Evolutionary conservation across 2,888 invertebrate genomes (phyloP).

Genomic region (Amitus sp.): DNA sequence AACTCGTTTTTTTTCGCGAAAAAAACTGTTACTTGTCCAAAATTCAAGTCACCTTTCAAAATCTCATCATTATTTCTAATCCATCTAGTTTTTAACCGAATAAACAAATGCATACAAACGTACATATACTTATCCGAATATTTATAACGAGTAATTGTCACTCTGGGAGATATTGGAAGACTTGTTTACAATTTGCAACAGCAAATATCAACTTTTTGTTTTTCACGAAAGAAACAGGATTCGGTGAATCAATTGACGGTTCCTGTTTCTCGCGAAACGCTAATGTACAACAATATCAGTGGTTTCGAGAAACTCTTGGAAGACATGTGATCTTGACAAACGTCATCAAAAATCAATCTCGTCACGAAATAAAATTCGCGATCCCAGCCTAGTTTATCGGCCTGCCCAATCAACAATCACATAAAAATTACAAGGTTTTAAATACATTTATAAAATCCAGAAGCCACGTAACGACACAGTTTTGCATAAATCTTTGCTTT

Average conservation of each 20-base stretch:
- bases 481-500: conserved; percentile 35
- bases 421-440: conserved; percentile 47
- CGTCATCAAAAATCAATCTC: background rate
- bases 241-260: conserved; percentile 13
- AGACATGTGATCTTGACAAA: conserved; percentile 38
- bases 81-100: conserved; percentile 14
- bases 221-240: conserved; percentile 15
- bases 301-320: conserved; percentile 30
- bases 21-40: too few relatives aligned
- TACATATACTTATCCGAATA: conserved; percentile 28
- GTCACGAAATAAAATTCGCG: conserved; percentile 5
- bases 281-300: conserved; percentile 27
- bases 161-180: conserved; percentile 61
- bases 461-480: conserved; percentile 56
- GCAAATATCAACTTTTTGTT: conserved; percentile 9
- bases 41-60: too few relatives aligned
- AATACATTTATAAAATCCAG: conserved; percentile 60
- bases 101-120: conserved; percentile 37
- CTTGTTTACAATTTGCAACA: conserved; percentile 43
- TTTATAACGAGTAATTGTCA: conserved; percentile 36
- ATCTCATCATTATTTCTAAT: too few relatives aligned
- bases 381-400: conserved; percentile 11
- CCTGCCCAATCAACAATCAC: conserved; percentile 35
- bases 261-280: conserved; percentile 24
- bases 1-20: too few relatives aligned